Percentiles rank a stretch among this genome's conserved stretches.
phyloP scores from a whole-genome alignment of 2,113 vertebrate genomes.

The Tragelaphus buxtoni region DNA sequence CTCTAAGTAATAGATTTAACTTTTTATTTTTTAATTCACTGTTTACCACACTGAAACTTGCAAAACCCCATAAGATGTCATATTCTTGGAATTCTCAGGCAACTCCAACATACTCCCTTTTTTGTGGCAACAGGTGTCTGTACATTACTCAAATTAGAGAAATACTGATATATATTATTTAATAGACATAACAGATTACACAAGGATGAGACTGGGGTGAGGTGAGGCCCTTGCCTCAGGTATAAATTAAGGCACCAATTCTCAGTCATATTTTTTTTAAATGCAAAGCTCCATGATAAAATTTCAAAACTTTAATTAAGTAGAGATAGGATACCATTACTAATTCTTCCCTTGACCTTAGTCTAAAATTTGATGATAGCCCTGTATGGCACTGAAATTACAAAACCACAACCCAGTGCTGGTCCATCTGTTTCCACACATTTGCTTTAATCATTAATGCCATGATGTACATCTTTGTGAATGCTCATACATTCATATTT shows the following conservation, averaged over 20 bases:
- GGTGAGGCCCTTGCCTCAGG: neutral
- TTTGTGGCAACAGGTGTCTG: neutral
- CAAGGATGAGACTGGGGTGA: neutral
- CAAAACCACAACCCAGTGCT: neutral
- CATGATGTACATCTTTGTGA: slow-evolving; percentile 3
- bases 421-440: neutral
- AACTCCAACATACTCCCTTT: neutral
- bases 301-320: slow-evolving; percentile 8
- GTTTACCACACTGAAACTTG: neutral
- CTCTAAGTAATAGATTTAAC: neutral
- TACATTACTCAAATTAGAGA: neutral
- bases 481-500: neutral
- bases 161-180: slow-evolving; percentile 12
- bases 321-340: neutral
- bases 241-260: slow-evolving; percentile 15
- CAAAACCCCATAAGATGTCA: neutral
- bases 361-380: neutral
- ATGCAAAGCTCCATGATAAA: neutral
- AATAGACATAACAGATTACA: neutral
- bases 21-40: neutral
- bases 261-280: neutral
- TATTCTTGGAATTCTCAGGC: neutral
- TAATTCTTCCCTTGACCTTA: neutral
- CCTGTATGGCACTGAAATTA: neutral
- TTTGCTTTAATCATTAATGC: neutral